Base-by-base conservation (phyloP, 2,888 invertebrate genomes). In the Amblyjoppa proteus region DNA sequence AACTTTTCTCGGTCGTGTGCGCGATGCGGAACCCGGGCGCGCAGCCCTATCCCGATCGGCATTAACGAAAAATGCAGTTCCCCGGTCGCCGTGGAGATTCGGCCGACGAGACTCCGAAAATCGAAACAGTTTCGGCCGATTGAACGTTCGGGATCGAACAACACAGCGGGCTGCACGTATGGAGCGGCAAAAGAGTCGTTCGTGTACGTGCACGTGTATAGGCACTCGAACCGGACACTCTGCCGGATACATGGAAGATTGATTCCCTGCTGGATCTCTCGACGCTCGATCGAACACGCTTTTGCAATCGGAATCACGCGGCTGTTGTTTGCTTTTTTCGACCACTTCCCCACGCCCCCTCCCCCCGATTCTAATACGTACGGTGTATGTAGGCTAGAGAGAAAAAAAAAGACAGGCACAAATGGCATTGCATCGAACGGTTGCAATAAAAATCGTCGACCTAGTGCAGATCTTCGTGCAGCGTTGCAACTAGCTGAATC, bases 241-340 rank as follows among this genome's bases (percentile, higher is more conserved):
- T 80, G 81, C 85, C 87, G 88, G 88, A 88, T 87, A 81, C 76
- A 88, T 79, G 87, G 88, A 88, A 88, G 88, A 88, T 88, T 87
- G 87, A 88, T 87, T 88, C 84, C 82, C 82, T 82, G 77, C 78
- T 88, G 86, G 84, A 88, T 88, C 83, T 86, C 85, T 86, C 86
- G 82, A 85, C 83, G 87, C 88, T 85, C 85, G 85, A 87, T 87
- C 84, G 84, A 88, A 87, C 88, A 87, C 85, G 84, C 81, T 87
- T 88, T 87, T 83, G 87, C 87, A 87, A 87, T 88, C 83, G 76
- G 81, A 85, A 87, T 88, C 81, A 82, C 71, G 80, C 86, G 82
- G 66, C 79, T 76, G 79, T 87, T 84, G 77, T 87, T 83, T 83
- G 81, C 78, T 84, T 79, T 84, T 83, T 25, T 70, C 70, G 49